Base-by-base conservation (phyloP, 2,797 vertebrate species). In the Fringilla coelebs region DNA sequence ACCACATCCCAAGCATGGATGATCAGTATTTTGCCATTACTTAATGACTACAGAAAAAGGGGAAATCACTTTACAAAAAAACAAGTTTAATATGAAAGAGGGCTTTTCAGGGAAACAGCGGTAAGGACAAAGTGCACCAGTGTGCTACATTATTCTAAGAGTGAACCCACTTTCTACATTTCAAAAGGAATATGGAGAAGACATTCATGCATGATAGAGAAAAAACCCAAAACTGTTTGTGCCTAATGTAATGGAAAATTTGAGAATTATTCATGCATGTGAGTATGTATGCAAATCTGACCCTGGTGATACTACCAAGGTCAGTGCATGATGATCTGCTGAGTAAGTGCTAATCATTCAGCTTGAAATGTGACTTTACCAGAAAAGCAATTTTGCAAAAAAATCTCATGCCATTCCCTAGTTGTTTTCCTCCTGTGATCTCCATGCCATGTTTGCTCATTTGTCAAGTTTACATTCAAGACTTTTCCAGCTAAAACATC, bases 231-330 rank as follows among this genome's bases (percentile, higher is more conserved):
- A 67, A 40, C 28, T 72, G 65, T 91, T 95, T 95, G 68, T 88
- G 85, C 17, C 49, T 93, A 93, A 93, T 85, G 81, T 94, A 93
- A 93, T 74, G 92, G 93, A 96, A 85, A 92, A 96, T 79, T 87
- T 94, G 46, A 78, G 67, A 92, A 45, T 87, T 71, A 90, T 73
- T 93, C 87, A 70, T 68, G 36, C 81, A 70, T 93, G 61, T 86
- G 48, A 95, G 85, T 95, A 65, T 29, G 20, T 63, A 85, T 90
- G 68, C 62, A 95, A 93, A 89, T 94, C 26, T 88, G 76, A 95
- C 83, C 63, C 70, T 9, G 17, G 32, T 76, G 38, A 85, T 86
- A 57, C 40, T 89, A 67, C 52, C 74, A 95, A 93, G 77, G 92
- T 96, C 86, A 71, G 32, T 41, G 60, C 58, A 45, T 40, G 48